Base-by-base conservation (phyloP, 2,797 vertebrate genomes). In the Epinephelus awoara region DNA sequence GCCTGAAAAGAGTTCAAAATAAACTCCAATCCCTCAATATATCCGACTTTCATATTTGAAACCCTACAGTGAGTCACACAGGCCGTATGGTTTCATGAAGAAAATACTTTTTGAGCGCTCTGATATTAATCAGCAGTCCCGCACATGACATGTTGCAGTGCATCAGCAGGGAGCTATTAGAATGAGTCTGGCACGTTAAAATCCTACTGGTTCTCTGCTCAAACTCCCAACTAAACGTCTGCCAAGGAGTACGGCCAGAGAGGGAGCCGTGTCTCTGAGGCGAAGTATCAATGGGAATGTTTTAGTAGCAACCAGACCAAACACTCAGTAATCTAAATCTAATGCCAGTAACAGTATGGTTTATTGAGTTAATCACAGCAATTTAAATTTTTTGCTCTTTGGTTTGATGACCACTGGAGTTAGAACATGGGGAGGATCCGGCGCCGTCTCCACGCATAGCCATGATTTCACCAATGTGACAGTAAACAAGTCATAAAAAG, bases 241-340 rank as follows among this genome's bases (percentile, higher is more conserved):
- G 81, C 82, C 88, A 79, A 62, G 6, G 44, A 86, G 70, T 56
- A 61, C 6, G 65, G 65, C 73, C 62, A 76, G 59, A 65, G 52
- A 72, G 51, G 18, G 61, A 80, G 69, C 54, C 47, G 47, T 29
- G 65, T 66, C 69, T 84, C 67, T 78, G 62, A 77, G 64, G 66
- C 38, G 23, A 62, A 77, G 19, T 67, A 83, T 85, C 59, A 74
- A 44, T 70, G 64, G 40, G 50, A 72, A 82, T 78, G 80, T 85
- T 91, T 83, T 68, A 72, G 75, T 74, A 83, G 85, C 79, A 85
- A 85, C 75, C 73, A 75, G 77, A 80, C 72, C 56, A 82, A 88
- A 87, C 75, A 79, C 44, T 63, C 56, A 88, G 56, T 56, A 80
- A 85, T 58, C 55, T 17, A 63, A 71, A 40, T 69, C 34, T 69